These are phyloP conservation scores for Bathynomus jamesi DNA, from an alignment of 1,140 invertebrate genomes.

Conservation along the genomic window DNA sequence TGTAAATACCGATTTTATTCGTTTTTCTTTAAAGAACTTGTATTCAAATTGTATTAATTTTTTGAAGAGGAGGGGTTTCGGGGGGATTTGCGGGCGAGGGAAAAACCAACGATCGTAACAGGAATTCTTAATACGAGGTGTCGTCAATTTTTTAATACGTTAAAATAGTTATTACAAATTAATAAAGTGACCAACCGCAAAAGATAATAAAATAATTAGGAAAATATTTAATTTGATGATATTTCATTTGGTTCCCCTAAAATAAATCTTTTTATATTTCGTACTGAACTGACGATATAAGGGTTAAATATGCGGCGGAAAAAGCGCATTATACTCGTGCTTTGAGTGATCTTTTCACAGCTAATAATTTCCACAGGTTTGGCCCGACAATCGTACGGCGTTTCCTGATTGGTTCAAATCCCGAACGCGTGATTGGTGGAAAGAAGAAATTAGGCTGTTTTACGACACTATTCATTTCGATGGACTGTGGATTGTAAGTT, in stretches of 20 bases:
- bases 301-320: no score
- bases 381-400: constrained; percentile 28
- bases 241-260: not conserved
- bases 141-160: not conserved
- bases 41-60: not conserved
- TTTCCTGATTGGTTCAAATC: constrained; percentile 30
- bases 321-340: not conserved
- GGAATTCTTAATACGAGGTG: not conserved
- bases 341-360: not conserved
- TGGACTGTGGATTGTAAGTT: constrained; percentile 38
- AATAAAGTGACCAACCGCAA: not conserved
- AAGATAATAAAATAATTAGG: not conserved
- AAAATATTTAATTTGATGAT: not conserved
- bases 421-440: constrained; percentile 29
- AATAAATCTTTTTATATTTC: not conserved
- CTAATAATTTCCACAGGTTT: constrained; percentile 4
- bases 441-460: constrained; percentile 19
- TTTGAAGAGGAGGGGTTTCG: not conserved
- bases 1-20: constrained; percentile 2
- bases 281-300: no score
- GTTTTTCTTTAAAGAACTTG: not conserved
- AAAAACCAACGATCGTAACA: not conserved
- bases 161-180: not conserved
- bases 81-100: not conserved
- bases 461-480: constrained; percentile 28